phyloP scores from a whole-genome alignment of 2,113 vertebrate species.

The Pelmatolapia mariae region DNA sequence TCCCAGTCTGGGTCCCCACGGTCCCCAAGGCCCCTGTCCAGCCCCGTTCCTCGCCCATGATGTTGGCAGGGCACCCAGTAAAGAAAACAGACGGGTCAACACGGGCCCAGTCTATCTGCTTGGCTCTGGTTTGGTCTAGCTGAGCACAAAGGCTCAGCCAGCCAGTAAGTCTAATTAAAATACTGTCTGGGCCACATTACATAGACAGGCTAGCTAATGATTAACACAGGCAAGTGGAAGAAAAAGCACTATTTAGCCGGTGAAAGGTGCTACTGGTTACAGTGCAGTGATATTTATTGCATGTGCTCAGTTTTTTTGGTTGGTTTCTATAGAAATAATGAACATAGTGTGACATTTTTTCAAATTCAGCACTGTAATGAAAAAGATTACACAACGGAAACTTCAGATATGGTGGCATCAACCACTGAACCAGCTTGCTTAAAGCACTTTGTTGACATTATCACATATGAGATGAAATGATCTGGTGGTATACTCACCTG shows the following conservation, averaged over 20 bases:
- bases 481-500: constrained; percentile 27
- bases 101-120: constrained; percentile 31
- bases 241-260: not conserved
- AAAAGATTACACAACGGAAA: not conserved
- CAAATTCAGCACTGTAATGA: not conserved
- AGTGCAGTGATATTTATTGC: not conserved
- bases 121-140: constrained; percentile 60
- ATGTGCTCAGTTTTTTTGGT: not conserved
- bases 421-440: not conserved
- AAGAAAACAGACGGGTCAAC: constrained; percentile 44
- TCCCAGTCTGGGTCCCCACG: constrained; percentile 11
- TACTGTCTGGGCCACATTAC: constrained; percentile 57
- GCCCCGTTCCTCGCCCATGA: constrained; percentile 22
- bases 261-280: not conserved
- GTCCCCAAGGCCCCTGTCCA: constrained; percentile 9
- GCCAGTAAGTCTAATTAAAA: constrained; percentile 61
- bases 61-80: constrained; percentile 50
- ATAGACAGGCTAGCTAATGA: constrained; percentile 50
- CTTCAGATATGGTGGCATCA: not conserved
- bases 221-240: constrained; percentile 43
- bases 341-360: not conserved
- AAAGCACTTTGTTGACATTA: not conserved
- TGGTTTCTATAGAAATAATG: not conserved
- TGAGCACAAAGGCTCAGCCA: constrained; percentile 59
- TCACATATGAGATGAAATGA: not conserved